phyloP scores from a whole-genome alignment of 2,797 vertebrate species.

The Arrhamphus sclerolepis region DNA sequence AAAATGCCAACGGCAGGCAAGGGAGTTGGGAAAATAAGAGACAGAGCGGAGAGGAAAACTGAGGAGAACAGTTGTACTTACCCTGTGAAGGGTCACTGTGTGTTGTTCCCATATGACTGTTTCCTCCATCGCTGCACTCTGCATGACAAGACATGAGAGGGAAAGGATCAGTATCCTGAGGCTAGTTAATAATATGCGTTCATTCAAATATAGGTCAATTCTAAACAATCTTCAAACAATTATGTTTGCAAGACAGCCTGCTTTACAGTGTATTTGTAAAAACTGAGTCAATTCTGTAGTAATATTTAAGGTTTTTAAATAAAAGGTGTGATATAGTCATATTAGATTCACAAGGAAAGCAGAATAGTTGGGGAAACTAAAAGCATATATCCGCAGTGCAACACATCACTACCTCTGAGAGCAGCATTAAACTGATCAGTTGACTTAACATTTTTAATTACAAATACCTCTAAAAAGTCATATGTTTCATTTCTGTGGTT shows the following conservation, averaged over 20 bases:
- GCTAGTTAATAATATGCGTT: background rate
- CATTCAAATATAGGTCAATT: background rate
- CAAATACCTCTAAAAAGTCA: background rate
- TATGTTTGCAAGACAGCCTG: too few relatives aligned
- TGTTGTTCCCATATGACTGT: conserved; percentile 99
- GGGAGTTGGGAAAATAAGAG: conserved; percentile 37
- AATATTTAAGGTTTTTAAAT: too few relatives aligned
- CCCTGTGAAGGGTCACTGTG: conserved; percentile 98
- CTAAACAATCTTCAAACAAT: too few relatives aligned
- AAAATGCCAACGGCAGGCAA: conserved; percentile 23
- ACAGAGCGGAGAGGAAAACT: conserved; percentile 36
- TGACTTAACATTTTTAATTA: background rate
- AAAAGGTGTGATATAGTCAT: too few relatives aligned
- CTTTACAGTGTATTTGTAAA: too few relatives aligned
- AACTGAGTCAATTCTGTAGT: too few relatives aligned
- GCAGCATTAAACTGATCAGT: too few relatives aligned
- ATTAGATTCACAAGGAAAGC: too few relatives aligned
- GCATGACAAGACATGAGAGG: conserved; percentile 55
- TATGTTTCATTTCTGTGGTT: conserved; percentile 20
- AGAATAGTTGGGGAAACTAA: too few relatives aligned
- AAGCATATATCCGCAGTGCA: too few relatives aligned
- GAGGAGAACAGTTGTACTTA: conserved; percentile 78
- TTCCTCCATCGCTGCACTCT: conserved; percentile 99
- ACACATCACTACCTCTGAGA: too few relatives aligned
- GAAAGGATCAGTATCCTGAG: conserved; percentile 27